Base-by-base conservation (phyloP, 2,113 vertebrate genomes). In the Oreotrochilus melanogaster region DNA sequence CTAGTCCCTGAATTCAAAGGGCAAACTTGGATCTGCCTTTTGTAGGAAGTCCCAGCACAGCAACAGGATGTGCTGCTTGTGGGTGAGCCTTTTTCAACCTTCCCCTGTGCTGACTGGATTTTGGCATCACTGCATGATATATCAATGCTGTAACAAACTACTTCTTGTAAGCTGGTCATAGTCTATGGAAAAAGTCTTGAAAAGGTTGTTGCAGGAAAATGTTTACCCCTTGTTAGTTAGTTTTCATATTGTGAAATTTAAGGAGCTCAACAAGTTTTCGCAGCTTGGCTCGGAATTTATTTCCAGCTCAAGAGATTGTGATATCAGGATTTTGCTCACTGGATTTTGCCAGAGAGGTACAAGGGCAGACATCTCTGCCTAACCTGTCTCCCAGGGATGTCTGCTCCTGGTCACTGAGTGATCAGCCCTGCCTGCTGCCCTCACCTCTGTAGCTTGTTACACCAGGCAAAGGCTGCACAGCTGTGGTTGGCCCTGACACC, bases 201-300 rank as follows among this genome's bases (percentile, higher is more conserved):
- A 67, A 67, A 82, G 25, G 54, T 54, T 30, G 35, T 53, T 88
- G 72, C 75, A 75, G 39, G 58, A 78, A 61, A 88, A 64, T 22
- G 67, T 48, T 93, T 93, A 80, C 75, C 35, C 74, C 88, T 53
- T 88, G 45, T 25, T 70, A 17, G 0, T 74, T 15, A 9, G 86
- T 90, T 95, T 72, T 92, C 39, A n/a, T 60, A 71, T 88, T 94
- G 89, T 88, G 93, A 93, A 96, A 95, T 78, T 30, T 45, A 65
- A 88, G 76, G 64, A 88, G 75, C 56, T 86, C 6, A 1, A 50
- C 23, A n/a, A 64, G 78, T 92, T 89, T 86, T 93, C 88, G 56
- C 75, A 67, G 93, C 56, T 78, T 78, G 82, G 71, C 53, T 94
- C 86, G 88, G 90, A 94, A 88, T 74, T 78, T 2, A 50, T 88